Evolutionary conservation across 2,888 invertebrate species (phyloP).

Genomic region (Acronicta psi): DNA sequence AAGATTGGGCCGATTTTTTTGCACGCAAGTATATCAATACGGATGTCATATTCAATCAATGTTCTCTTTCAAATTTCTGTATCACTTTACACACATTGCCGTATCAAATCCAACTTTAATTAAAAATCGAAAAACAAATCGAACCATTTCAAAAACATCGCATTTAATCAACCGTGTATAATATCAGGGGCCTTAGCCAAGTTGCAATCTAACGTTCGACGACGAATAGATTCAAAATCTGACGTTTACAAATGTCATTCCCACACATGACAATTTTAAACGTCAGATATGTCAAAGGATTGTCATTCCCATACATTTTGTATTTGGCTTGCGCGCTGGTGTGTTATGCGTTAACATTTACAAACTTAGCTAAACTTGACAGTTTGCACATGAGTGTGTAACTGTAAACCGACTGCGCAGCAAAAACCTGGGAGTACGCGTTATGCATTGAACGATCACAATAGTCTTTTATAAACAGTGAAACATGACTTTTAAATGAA

Average conservation of each 20-base stretch:
- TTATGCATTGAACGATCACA: conserved; percentile 26
- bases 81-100: too few relatives aligned
- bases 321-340: too few relatives aligned
- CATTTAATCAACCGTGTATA: not conserved
- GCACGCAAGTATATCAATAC: too few relatives aligned
- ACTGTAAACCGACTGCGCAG: conserved; percentile 29
- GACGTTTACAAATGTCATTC: too few relatives aligned
- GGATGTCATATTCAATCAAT: too few relatives aligned
- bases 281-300: too few relatives aligned
- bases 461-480: conserved; percentile 15
- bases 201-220: too few relatives aligned
- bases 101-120: not conserved
- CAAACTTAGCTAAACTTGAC: conserved; percentile 35
- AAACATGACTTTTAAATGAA: conserved; percentile 20
- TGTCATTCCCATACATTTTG: too few relatives aligned
- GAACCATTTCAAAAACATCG: not conserved
- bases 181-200: too few relatives aligned
- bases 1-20: too few relatives aligned
- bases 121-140: not conserved
- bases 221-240: too few relatives aligned
- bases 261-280: too few relatives aligned
- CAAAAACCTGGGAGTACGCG: conserved; percentile 42
- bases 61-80: not conserved
- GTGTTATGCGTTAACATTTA: not conserved
- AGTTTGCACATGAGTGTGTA: conserved; percentile 31